Evolutionary conservation across 1,140 invertebrate genomes (phyloP).

Genomic region (Orchestia grillus): DNA sequence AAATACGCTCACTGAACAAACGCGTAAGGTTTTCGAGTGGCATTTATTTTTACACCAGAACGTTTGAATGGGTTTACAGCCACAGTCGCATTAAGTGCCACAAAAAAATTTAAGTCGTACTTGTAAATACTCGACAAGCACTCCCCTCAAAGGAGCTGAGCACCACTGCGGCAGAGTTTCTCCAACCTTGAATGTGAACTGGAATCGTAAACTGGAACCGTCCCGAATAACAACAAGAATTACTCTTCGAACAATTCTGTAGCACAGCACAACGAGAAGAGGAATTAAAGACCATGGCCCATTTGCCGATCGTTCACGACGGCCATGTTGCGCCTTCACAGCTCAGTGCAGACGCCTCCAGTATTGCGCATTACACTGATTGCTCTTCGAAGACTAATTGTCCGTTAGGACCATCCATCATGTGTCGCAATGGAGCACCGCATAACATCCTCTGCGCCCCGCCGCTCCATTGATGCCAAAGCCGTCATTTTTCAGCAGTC

Average conservation of each 20-base stretch:
- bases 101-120: background rate
- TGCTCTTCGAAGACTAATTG: slow-evolving; percentile 36
- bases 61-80: background rate
- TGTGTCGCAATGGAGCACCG: background rate
- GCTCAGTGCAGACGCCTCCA: background rate
- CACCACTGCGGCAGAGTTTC: background rate
- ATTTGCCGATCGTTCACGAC: background rate
- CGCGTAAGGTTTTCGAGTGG: background rate
- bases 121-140: background rate
- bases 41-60: background rate
- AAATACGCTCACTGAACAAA: background rate
- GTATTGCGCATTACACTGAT: slow-evolving; percentile 17
- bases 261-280: background rate
- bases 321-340: background rate
- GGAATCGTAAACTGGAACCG: background rate
- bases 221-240: background rate
- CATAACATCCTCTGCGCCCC: slow-evolving; percentile 5
- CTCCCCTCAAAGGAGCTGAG: background rate
- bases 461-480: background rate
- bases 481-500: background rate
- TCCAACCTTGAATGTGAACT: background rate
- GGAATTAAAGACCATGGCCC: background rate
- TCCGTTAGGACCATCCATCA: background rate
- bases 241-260: background rate
- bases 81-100: background rate